Base-by-base conservation (phyloP, 2,888 invertebrate species). In the Drosophila subquinaria region DNA sequence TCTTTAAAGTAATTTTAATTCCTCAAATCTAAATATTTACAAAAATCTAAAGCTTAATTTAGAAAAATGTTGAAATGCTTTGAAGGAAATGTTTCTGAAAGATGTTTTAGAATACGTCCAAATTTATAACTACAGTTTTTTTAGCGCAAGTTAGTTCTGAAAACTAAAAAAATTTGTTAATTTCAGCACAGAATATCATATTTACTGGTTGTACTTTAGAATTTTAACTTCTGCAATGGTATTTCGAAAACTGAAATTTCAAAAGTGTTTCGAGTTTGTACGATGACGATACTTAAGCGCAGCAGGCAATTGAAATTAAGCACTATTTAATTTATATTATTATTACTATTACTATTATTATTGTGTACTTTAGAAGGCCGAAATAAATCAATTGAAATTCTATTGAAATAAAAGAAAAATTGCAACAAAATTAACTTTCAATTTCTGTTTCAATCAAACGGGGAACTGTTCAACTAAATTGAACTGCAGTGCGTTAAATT, bases 401-500 rank as follows among this genome's bases (percentile, higher is more conserved):
- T 81, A 86, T 62, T 69, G 77, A 83, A 84, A 84, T 81, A 82
- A 80, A 23, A 23, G 4, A 30, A 30, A 30, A 53, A 66, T 62
- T 40, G 50, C 23, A 57, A 50, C 33, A 60, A 71, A 77, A 73
- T 51, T 8, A 35, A 69, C 53, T 35, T 50, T 40, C 40, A 52
- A 65, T 48, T 57, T 60, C n/a, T 57, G 35, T 48, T 53, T 27
- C 13, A 51, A 51, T 36, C 27, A 10, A 2, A 20, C 10, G 20
- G 42, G 36, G 8, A 35, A 27, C 56, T 35, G 48, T 35, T 57
- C 51, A 50, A 52, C 23, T 87, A 78, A 88, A 90, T 90, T 90
- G 84, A 90, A 90, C 88, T 90, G 90, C 87, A 88, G 75, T 57
- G 72, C 69, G 74, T 73, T 88, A 77, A 85, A 90, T 90, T 90